A percentile compares a stretch with the other conserved stretches of the same genome.
These are phyloP conservation scores for Palaemon carinicauda DNA, from an alignment of 1,140 invertebrate genomes.

Conservation along the genomic window DNA sequence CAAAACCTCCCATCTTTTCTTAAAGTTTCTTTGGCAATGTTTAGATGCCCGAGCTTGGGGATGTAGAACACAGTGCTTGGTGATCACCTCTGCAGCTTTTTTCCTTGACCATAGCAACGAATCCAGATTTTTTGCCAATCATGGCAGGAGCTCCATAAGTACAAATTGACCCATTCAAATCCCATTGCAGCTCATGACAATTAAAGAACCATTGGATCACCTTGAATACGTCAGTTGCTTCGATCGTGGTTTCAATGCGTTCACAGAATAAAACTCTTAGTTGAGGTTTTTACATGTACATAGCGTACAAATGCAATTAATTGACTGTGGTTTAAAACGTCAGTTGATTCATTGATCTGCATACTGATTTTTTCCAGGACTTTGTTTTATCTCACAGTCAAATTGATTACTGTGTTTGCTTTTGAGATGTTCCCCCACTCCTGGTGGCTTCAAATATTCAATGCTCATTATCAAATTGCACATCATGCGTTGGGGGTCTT, in stretches of 20 bases:
- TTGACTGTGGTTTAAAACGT: no score
- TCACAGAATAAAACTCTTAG: slow-evolving; percentile 60
- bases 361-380: slow-evolving; percentile 27
- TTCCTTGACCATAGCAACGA: no score
- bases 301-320: slow-evolving; percentile 41
- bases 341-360: slow-evolving; percentile 54
- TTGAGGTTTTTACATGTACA: slow-evolving; percentile 47
- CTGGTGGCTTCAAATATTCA: slow-evolving; percentile 35
- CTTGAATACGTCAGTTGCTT: slow-evolving; percentile 43
- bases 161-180: no score
- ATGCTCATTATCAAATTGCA: slow-evolving; percentile 33
- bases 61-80: slow-evolving; percentile 19
- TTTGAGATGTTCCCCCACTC: slow-evolving; percentile 17
- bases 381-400: slow-evolving; percentile 26
- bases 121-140: no score
- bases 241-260: slow-evolving; percentile 38
- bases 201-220: slow-evolving; percentile 45
- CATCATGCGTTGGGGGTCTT: slow-evolving; percentile 26
- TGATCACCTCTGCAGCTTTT: no score
- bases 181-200: no score
- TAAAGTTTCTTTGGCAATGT: not conserved
- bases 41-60: slow-evolving; percentile 37
- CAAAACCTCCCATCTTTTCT: no score
- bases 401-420: slow-evolving; percentile 35
- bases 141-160: no score